phyloP scores from a whole-genome alignment of 1,140 invertebrate genomes.

The Macrostomum lignano region DNA sequence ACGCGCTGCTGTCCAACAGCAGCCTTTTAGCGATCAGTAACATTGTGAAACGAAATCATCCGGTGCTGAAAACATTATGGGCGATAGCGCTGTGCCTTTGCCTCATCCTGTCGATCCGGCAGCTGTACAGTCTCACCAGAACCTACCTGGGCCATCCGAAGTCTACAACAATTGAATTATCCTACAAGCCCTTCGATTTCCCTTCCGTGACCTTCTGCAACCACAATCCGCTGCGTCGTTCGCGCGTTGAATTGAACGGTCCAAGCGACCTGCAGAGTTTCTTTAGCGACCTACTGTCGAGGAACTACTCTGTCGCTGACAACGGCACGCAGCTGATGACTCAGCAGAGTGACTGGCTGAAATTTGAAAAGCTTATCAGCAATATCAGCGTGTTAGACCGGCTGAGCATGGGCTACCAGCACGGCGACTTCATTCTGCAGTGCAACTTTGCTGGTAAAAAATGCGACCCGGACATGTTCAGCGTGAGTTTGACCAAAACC shows the following conservation, averaged over 20 bases:
- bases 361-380: no score
- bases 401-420: not conserved
- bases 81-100: not conserved
- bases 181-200: constrained; percentile 12
- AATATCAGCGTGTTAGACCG: no score
- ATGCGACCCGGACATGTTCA: constrained; percentile 9
- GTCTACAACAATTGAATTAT: not conserved
- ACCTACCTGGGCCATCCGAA: not conserved
- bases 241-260: constrained; percentile 5
- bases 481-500: constrained; percentile 8
- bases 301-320: not conserved
- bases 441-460: constrained; percentile 2
- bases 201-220: constrained; percentile 27
- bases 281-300: not conserved
- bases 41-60: constrained; percentile 3
- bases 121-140: not conserved
- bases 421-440: constrained; percentile 1
- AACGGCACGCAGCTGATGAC: not conserved
- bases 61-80: not conserved
- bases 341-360: no score
- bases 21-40: constrained; percentile 1
- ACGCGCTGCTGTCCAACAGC: constrained; percentile 1
- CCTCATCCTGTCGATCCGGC: not conserved
- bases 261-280: constrained; percentile 1
- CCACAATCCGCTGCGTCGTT: constrained; percentile 15